Evolutionary conservation across 1,140 invertebrate genomes (phyloP), one percentile per base, ranked within the genome.

Genomic region (Philotrypesis tridentata): DNA sequence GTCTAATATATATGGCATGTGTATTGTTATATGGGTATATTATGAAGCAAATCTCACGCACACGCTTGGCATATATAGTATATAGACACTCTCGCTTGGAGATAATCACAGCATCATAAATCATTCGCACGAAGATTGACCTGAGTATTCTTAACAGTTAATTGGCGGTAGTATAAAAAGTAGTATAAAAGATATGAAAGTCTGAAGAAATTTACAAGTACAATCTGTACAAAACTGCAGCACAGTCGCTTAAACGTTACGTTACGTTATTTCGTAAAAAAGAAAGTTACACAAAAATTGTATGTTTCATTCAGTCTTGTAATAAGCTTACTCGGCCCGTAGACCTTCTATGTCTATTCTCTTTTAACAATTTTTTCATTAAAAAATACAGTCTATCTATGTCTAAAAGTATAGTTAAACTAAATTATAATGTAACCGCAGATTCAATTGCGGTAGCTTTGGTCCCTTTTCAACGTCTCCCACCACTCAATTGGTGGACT

Each of bases 61-160:
- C 55, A 60, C n/a, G n/a, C n/a, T n/a, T n/a, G n/a, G n/a, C n/a
- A n/a, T n/a, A n/a, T n/a, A n/a, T n/a, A n/a, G n/a, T n/a, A n/a
- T n/a, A n/a, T n/a, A n/a, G n/a, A n/a, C n/a, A n/a, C n/a, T n/a
- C n/a, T n/a, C n/a, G 14, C 12, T 37, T 3, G 33, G 9, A 37
- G 33, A 9, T 37, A 37, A 37, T 43, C 29, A 73, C 68, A 73
- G 17, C 2, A 21, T 60, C 8, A 60, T 31, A 33, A 63, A 73
- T 63, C 55, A 60, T 25, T 29, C 60, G 25, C 31, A 43, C 33
- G 33, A 37, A 37, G 29, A 73, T 74, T 23, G 17, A 75, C 71
- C 72, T 75, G 72, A 80, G 79, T 80, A 80, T 80, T 73, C 60
- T 71, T 72, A 80, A 73, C 60, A n/a, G 43, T 79, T 40, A 71